Evolutionary conservation across 2,797 vertebrate species (phyloP).

Genomic region (Sparus aurata): DNA sequence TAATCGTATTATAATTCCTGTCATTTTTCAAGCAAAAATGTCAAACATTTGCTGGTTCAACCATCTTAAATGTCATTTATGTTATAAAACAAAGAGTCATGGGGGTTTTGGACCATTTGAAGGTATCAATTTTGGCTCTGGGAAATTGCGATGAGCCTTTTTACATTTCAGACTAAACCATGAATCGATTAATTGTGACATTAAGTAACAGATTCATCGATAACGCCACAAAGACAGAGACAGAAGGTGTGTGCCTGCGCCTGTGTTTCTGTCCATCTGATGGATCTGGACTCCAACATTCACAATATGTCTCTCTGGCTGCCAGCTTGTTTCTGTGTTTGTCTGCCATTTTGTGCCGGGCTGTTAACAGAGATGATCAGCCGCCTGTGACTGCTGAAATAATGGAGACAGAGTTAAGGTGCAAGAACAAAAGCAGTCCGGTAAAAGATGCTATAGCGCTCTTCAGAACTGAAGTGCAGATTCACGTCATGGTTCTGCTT

Average conservation of each 20-base stretch:
- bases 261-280: neutral
- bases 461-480: neutral
- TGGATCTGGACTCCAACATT: neutral
- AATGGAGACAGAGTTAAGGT: neutral
- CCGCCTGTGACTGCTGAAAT: neutral
- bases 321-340: neutral
- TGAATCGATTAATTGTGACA: too few relatives aligned
- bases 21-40: too few relatives aligned
- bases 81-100: too few relatives aligned
- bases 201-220: too few relatives aligned
- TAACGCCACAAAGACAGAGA: neutral
- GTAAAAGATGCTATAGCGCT: neutral
- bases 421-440: neutral
- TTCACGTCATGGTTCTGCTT: neutral
- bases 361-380: neutral
- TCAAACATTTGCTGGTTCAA: too few relatives aligned
- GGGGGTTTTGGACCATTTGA: too few relatives aligned
- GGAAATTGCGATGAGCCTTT: too few relatives aligned
- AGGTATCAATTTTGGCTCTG: too few relatives aligned
- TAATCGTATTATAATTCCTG: too few relatives aligned
- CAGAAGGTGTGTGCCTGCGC: neutral
- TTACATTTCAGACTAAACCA: too few relatives aligned
- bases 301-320: neutral
- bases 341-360: neutral
- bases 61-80: too few relatives aligned